These are phyloP conservation scores for Calidris pugnax DNA, from an alignment of 2,113 vertebrate species.

Conservation along the genomic window DNA sequence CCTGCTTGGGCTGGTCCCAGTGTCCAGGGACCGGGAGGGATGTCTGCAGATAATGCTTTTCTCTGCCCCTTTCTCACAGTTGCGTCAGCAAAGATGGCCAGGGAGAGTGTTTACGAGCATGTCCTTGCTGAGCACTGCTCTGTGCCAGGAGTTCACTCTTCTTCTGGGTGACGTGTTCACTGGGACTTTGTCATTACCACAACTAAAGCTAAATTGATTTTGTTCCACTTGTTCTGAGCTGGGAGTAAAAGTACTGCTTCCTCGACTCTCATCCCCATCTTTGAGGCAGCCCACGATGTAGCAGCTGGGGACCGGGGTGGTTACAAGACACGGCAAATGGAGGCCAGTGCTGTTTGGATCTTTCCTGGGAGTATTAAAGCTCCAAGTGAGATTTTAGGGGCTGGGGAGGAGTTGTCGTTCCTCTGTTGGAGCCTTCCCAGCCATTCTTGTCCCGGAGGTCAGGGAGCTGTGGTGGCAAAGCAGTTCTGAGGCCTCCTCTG, in stretches of 20 bases:
- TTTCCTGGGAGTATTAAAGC: neutral
- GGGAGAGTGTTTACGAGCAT: neutral
- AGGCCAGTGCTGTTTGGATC: neutral
- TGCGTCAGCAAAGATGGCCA: neutral
- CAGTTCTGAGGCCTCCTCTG: neutral
- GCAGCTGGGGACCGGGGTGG: neutral
- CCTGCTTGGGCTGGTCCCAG: neutral
- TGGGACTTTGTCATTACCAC: neutral
- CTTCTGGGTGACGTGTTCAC: neutral
- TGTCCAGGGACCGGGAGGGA: constrained; percentile 44
- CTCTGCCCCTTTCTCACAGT: neutral
- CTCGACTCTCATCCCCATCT: neutral
- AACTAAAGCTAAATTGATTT: neutral
- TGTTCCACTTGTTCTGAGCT: neutral
- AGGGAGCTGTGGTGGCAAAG: neutral
- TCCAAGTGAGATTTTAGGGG: neutral
- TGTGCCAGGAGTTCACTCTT: neutral
- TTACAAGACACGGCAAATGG: neutral
- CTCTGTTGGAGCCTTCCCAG: neutral
- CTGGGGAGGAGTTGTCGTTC: rapidly evolving
- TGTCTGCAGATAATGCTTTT: neutral
- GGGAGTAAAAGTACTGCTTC: neutral
- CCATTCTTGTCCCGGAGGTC: neutral
- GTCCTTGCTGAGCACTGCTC: neutral
- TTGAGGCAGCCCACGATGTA: neutral